Conservation (phyloP, 1,140 invertebrate genomes). For the Drosophila eugracilis region DNA sequence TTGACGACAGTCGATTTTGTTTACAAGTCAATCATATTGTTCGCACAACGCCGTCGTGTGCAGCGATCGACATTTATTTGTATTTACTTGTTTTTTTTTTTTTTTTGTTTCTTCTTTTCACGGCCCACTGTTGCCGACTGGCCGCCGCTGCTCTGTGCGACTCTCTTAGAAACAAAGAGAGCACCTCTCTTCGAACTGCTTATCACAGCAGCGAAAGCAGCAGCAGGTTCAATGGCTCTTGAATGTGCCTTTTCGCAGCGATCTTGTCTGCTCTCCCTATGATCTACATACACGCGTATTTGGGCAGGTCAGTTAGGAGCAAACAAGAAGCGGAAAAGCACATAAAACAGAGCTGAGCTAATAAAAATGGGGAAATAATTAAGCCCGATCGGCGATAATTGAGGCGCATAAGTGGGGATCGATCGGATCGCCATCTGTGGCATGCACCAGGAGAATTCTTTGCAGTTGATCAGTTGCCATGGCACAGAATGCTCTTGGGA, state of each 20-base stretch:
- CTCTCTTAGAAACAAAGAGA: slow-evolving; percentile 12
- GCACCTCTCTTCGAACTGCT: slow-evolving; percentile 14
- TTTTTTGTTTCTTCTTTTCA: slow-evolving; percentile 9
- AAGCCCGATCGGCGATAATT: slow-evolving; percentile 11
- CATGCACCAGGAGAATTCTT: slow-evolving; percentile 25
- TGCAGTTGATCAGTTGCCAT: neutral
- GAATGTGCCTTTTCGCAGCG: neutral
- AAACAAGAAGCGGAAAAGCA: slow-evolving; percentile 5
- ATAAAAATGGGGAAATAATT: slow-evolving; percentile 16
- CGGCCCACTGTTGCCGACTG: slow-evolving; percentile 32
- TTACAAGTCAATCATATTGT: slow-evolving; percentile 15
- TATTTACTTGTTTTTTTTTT: slow-evolving; percentile 3
- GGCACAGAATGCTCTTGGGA: neutral
- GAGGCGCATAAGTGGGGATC: slow-evolving; percentile 6
- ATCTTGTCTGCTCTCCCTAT: slow-evolving; percentile 2
- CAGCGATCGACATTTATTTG: slow-evolving; percentile 11
- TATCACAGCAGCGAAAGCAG: slow-evolving; percentile 9
- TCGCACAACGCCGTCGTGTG: neutral
- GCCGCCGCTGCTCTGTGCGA: neutral
- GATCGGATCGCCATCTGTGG: neutral
- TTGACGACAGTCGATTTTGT: slow-evolving; percentile 19
- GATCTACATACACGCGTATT: slow-evolving; percentile 10
- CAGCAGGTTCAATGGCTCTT: slow-evolving; percentile 29
- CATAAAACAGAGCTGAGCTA: neutral
- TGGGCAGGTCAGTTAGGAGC: slow-evolving; percentile 46